Percentiles rank a stretch among this genome's conserved stretches.
These are phyloP conservation scores for Prionailurus viverrinus DNA, from an alignment of 2,113 vertebrate genomes.

Conservation along the genomic window DNA sequence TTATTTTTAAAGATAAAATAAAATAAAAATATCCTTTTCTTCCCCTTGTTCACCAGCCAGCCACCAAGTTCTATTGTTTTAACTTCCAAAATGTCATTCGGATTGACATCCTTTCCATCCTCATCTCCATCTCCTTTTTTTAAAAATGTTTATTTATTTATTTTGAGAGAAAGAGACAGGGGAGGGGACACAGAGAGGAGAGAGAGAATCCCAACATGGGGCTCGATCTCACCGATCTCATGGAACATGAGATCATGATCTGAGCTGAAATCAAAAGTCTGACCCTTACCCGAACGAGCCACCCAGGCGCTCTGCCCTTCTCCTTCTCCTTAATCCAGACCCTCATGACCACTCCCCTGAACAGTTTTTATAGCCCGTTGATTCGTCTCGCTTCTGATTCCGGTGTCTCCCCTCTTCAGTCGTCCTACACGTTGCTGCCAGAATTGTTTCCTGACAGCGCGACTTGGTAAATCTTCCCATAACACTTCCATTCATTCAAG, in stretches of 20 bases:
- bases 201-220: no score
- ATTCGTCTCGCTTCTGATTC: background rate
- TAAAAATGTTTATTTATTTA: no score
- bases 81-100: background rate
- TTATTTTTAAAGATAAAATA: background rate
- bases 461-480: background rate
- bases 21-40: background rate
- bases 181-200: no score
- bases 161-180: no score
- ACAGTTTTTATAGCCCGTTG: background rate
- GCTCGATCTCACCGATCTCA: no score
- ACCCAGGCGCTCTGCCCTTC: no score
- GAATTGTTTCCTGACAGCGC: background rate
- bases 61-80: background rate
- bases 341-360: no score
- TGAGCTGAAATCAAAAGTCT: no score
- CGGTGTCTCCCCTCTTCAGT: background rate
- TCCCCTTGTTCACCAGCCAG: background rate
- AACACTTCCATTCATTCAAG: background rate
- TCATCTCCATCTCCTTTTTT: background rate
- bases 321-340: background rate
- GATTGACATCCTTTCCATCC: background rate
- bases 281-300: no score
- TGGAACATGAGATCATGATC: no score
- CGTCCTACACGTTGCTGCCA: background rate